Base-by-base conservation (phyloP, 2,888 invertebrate species). In the Seira sanloemensis region DNA sequence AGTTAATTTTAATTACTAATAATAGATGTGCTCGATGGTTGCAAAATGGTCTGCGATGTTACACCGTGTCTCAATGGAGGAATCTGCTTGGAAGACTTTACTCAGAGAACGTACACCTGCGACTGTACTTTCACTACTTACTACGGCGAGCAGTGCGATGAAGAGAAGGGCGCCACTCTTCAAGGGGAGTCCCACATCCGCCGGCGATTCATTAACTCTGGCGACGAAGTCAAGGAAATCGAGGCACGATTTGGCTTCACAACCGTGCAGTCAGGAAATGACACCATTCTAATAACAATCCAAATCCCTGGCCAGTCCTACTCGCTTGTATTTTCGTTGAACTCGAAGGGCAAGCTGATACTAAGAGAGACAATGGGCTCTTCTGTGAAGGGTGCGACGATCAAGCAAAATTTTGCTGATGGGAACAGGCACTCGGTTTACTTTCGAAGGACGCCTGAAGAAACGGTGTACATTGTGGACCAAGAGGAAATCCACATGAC, bases 81-180 rank as follows among this genome's bases (percentile, higher is more conserved):
- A 0, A 93, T 95, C 19, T 97, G 97, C 90, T 95, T 96, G 1
- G 97, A 97, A 91, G 96, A 97, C 91, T 98, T 98, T 91, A 94
- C 94, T 16, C 94, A 95, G 86, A 96, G 96, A 90, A 95, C 95
- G 87, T 96, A 96, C 88, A 95, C 95, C 9, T 98, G 98, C 90
- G 95, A 97, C 88, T 97, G 97, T 89, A 96, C 96, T 89, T 94
- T 95, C 85, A 97, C 97, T 0, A 97, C 97, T 80, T 97, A 97
- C 91, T 95, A 96, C 88, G 97, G 97, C 16, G 96, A 97, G 89
- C 94, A 94, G 90, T 97, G 97, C 90, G 94, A 95, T 88, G 96
- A 96, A 88, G 97, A 97, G 91, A 96, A 96, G 90, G 97, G 96
- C 0, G 97, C 97, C 0, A 96, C 96, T 90, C 97, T 97, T 89